Base-by-base conservation (phyloP, 2,797 vertebrate species). In the Acanthurus tractus region DNA sequence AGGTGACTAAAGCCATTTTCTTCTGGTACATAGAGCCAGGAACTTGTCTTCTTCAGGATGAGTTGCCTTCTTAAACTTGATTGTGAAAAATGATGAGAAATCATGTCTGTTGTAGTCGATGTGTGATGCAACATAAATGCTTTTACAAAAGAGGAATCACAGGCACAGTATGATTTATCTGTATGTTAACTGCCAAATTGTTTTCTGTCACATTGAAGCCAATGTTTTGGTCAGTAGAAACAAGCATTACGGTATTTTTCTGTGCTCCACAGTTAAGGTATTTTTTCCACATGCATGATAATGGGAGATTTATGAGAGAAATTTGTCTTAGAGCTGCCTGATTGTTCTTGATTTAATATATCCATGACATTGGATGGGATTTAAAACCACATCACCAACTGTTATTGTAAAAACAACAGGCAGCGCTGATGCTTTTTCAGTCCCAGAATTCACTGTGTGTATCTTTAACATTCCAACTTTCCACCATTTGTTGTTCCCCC, bases 1-100 rank as follows among this genome's bases (percentile, higher is more conserved):
- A 84, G 40, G 49, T 68, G 90, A 89, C 80, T 83, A 81, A 94
- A 95, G 93, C 93, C 93, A 94, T 93, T 92, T 90, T 79, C 70
- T 74, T 85, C 73, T 56, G 92, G 91, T 94, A 90, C 75, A 90
- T 85, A 93, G 76, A 90, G 75, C 79, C 64, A 56, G 83, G 78
- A 57, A 88, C 61, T 68, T 74, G 84, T 86, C 81, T 74, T 90
- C 79, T 89, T 76, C 64, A 66, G 64, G 74, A 78, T 54, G 48
- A 74, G 80, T 68, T 84, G 82, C 79, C 84, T 90, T 86, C 73
- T 86, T 77, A 84, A 57, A 77, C 72, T 57, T 81, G 57, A 68
- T 44, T 55, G 81, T 45, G 23, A 81, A 15, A 84, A 70, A 64
- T 36, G 42, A 61, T 54, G 70, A 86, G 61, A 73, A 29, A 78